Evolutionary conservation across 1,140 invertebrate genomes (phyloP), one percentile per base, ranked within the genome.

Genomic region (Phocides pigmalion): DNA sequence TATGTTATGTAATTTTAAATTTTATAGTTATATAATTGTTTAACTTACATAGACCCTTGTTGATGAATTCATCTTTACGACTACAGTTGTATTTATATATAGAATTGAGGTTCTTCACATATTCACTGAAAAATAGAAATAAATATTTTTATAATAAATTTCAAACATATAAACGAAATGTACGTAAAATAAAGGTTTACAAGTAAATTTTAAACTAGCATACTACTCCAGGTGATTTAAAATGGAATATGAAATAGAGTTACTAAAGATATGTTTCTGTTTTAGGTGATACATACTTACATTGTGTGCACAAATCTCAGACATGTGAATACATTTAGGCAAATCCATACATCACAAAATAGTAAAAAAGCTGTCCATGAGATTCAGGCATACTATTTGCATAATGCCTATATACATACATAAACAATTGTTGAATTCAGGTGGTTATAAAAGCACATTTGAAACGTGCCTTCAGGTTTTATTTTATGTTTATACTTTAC

Each of bases 1-100:
- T 11, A 32, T 32, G 28, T 32, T 32, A 32, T 32, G n/a, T 32
- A 32, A 32, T 32, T 1, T 32, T 11, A 1, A 32, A 32, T 11
- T n/a, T 1, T 19, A 25, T n/a, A 25, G 19, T 9, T 44, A 28
- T 1, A 17, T 28, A 44, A 59, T 6, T 53, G 4, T 49, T 19
- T 9, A 49, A 94, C 94, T 93, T 93, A 97, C 96, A 95, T 72
- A 95, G 88, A 68, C 96, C 96, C 90, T 96, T 95, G 76, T 93
- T 95, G 61, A 97, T 96, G 71, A 96, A 97, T 68, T 96, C 95
- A 90, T 94, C 93, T 90, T 97, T 97, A 53, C 93, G 93, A 4
- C 91, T 92, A 79, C 95, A 96, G 70, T 96, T 95, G 82, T 96
- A 97, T 59, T 95, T 94, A 76, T 93, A 95, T 66, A 97, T 96